Conservation (phyloP, 2,113 vertebrate species). For the Fregetta grallaria region DNA sequence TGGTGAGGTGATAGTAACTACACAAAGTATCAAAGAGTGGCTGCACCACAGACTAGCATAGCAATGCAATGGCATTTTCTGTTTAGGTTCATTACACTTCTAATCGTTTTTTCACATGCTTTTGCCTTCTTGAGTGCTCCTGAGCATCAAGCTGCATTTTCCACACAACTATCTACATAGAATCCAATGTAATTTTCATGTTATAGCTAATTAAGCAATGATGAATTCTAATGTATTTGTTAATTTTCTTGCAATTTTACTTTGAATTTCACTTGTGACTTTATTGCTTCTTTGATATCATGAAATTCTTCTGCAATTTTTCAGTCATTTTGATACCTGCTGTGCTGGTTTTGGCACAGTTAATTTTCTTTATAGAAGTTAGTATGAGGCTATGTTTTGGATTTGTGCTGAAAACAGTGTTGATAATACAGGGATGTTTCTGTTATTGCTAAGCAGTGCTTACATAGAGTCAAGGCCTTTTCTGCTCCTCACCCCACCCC, state of each 20-base stretch:
- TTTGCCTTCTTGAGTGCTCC: neutral
- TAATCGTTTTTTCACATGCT: neutral
- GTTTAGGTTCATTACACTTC: neutral
- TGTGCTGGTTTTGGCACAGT: neutral
- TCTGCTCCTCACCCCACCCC: no score
- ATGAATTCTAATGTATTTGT: neutral
- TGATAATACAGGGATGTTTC: no score
- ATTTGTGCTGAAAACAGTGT: no score
- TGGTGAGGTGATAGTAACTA: neutral
- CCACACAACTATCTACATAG: neutral
- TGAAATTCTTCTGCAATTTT: neutral
- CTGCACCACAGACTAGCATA: neutral
- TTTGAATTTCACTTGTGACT: neutral
- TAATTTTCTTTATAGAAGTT: no score
- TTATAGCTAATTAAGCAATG: neutral
- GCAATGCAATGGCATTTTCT: neutral
- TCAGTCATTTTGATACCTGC: neutral
- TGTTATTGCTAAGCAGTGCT: no score
- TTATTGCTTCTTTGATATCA: neutral
- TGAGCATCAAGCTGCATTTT: neutral
- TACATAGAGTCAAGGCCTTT: no score
- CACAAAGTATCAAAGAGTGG: neutral
- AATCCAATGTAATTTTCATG: neutral
- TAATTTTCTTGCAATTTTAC: neutral
- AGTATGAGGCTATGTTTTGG: no score